Evolutionary conservation across 2,113 vertebrate genomes (phyloP).

Genomic region (Ceuthmochares aereus): DNA sequence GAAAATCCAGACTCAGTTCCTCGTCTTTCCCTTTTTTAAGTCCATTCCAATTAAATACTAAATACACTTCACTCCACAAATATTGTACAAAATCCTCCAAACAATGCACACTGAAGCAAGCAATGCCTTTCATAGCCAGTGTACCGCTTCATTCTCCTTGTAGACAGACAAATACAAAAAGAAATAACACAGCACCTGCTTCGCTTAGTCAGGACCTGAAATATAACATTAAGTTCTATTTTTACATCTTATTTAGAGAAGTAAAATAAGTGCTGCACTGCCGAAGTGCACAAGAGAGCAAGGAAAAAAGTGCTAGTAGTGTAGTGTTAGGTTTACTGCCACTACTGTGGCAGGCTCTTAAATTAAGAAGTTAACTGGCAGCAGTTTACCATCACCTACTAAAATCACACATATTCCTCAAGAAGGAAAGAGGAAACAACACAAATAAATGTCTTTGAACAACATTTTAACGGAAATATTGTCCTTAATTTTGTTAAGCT

Average conservation of each 20-base stretch:
- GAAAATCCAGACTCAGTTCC: conserved; percentile 7
- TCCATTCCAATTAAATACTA: conserved; percentile 18
- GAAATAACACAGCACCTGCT: background rate
- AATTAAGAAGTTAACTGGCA: background rate
- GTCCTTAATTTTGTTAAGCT: background rate
- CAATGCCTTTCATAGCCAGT: background rate
- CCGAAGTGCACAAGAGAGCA: background rate
- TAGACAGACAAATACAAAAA: background rate
- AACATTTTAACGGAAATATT: background rate
- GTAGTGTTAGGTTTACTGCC: background rate
- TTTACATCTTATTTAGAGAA: background rate
- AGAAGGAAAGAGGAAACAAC: background rate
- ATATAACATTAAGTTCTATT: background rate
- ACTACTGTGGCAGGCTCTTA: background rate
- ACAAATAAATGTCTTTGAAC: background rate
- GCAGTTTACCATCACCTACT: background rate
- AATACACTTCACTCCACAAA: background rate
- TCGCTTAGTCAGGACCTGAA: background rate
- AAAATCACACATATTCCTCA: conserved; percentile 5
- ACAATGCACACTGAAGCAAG: background rate
- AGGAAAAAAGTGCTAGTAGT: background rate
- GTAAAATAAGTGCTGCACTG: background rate
- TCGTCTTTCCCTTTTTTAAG: background rate
- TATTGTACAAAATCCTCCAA: background rate
- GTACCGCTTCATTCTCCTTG: background rate